phyloP scores from a whole-genome alignment of 1,140 invertebrate genomes.

The Metopolophium dirhodum region DNA sequence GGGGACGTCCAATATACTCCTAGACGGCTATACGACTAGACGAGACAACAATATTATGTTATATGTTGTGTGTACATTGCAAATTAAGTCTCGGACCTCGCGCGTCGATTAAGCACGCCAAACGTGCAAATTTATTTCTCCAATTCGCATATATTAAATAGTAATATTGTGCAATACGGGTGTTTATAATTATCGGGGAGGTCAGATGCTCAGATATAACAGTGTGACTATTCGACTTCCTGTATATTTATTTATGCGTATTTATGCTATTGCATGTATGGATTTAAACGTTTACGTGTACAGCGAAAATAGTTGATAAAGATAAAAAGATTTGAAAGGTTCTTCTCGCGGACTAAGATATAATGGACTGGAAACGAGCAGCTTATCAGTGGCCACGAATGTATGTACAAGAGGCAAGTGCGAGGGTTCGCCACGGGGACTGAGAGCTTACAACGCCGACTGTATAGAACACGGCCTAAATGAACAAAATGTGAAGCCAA shows the following conservation, averaged over 20 bases:
- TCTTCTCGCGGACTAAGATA: too few species aligned
- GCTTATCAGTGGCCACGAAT: too few species aligned
- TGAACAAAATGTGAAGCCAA: too few species aligned
- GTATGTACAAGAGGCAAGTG: too few species aligned
- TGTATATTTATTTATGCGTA: neutral
- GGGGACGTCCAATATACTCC: neutral
- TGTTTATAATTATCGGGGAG: neutral
- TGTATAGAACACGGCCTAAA: too few species aligned
- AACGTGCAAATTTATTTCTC: neutral
- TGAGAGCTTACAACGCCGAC: too few species aligned
- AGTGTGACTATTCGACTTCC: neutral
- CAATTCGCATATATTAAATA: neutral
- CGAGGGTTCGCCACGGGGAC: too few species aligned
- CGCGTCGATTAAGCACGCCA: neutral
- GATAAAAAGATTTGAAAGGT: neutral
- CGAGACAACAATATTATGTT: too few species aligned
- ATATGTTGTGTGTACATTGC: neutral
- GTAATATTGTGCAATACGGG: neutral
- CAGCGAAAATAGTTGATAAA: neutral
- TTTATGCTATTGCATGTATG: neutral
- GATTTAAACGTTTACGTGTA: too few species aligned
- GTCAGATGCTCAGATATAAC: neutral
- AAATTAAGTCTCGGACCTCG: neutral
- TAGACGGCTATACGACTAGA: neutral
- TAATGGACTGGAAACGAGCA: too few species aligned